A percentile compares a stretch with the other conserved stretches of the same genome.
These are phyloP conservation scores for Montipora capitata DNA, from an alignment of 92 coral and sea anemone species.

Conservation along the genomic window DNA sequence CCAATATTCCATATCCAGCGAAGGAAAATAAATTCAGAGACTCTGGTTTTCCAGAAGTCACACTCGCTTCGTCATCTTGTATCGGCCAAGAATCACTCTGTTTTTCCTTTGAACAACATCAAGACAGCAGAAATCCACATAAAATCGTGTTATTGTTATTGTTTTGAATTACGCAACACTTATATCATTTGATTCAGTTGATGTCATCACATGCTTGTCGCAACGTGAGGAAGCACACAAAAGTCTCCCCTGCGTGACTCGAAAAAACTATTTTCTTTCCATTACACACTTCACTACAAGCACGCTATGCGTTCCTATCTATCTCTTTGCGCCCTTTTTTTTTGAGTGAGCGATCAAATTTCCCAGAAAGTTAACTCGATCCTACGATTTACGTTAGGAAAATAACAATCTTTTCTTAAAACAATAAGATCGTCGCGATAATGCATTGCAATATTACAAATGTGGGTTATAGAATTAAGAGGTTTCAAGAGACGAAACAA, in stretches of 20 bases:
- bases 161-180: background rate
- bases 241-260: background rate
- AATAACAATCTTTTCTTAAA: background rate
- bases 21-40: no score
- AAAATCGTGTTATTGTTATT: no score
- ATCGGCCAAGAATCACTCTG: no score
- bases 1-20: no score
- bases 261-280: background rate
- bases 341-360: background rate
- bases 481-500: constrained; percentile 7
- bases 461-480: background rate
- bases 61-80: no score
- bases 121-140: background rate
- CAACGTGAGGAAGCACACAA: background rate
- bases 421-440: background rate
- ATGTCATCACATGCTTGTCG: background rate
- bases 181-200: background rate
- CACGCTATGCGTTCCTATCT: background rate
- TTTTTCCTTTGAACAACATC: background rate
- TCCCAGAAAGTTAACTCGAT: background rate
- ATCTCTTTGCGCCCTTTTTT: background rate
- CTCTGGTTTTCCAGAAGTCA: no score
- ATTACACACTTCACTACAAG: background rate
- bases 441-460: background rate
- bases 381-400: background rate